phyloP scores from a whole-genome alignment of 1,140 invertebrate species.

The Drosophila repleta region DNA sequence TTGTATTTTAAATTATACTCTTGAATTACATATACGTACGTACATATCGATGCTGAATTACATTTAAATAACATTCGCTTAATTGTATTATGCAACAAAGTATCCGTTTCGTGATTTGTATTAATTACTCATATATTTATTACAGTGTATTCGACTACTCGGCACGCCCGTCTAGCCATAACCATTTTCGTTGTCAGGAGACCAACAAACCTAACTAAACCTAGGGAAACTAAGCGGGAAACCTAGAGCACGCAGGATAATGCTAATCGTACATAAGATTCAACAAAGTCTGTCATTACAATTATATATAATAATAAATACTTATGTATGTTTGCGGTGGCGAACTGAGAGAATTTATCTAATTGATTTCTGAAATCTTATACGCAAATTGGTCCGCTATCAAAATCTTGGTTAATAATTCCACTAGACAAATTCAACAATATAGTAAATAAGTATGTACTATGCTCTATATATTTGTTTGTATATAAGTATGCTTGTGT shows the following conservation, averaged over 20 bases:
- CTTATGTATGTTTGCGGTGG: conserved; percentile 55
- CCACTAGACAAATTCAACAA: conserved; percentile 80
- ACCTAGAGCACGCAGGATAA: conserved; percentile 57
- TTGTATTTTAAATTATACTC: conserved; percentile 80
- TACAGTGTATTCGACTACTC: conserved; percentile 45
- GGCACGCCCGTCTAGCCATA: conserved; percentile 54
- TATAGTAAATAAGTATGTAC: conserved; percentile 59
- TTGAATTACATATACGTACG: conserved; percentile 48
- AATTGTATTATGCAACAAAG: conserved; percentile 67
- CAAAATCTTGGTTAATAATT: conserved; percentile 80
- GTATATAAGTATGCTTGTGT: conserved; percentile 23
- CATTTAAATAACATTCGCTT: conserved; percentile 65
- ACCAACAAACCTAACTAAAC: conserved; percentile 69
- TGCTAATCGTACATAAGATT: conserved; percentile 39
- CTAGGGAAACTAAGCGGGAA: conserved; percentile 58
- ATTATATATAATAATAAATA: conserved; percentile 34
- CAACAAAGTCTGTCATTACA: conserved; percentile 63
- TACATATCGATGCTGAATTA: conserved; percentile 45
- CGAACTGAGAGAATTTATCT: conserved; percentile 73
- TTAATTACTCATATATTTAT: conserved; percentile 9
- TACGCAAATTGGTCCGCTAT: conserved; percentile 83
- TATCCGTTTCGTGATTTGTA: conserved; percentile 50
- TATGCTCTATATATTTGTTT: conserved; percentile 41
- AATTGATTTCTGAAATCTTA: conserved; percentile 81
- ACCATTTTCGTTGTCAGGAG: conserved; percentile 61